Evolutionary conservation across 2,113 vertebrate genomes (phyloP).

Genomic region (Petrocephalus microphthalmus): DNA sequence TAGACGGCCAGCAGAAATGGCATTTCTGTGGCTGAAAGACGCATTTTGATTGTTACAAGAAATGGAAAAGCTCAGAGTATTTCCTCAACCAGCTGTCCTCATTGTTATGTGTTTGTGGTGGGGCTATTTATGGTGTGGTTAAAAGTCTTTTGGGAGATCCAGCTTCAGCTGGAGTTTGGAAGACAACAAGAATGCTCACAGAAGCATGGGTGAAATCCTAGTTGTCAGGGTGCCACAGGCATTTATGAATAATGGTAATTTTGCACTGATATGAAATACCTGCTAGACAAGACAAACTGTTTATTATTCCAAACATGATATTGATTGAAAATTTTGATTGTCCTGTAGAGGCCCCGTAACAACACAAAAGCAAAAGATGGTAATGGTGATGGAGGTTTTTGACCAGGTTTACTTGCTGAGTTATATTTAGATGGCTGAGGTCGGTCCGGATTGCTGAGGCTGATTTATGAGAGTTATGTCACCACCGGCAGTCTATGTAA

Average conservation of each 20-base stretch:
- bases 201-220: constrained; percentile 17
- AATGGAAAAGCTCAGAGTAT: too few species aligned
- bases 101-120: constrained; percentile 3
- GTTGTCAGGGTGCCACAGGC: constrained; percentile 25
- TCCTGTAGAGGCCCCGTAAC: neutral
- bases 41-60: neutral
- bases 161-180: neutral
- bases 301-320: constrained; percentile 11
- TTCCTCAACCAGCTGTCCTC: neutral
- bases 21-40: neutral
- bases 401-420: neutral
- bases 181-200: neutral
- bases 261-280: constrained; percentile 6
- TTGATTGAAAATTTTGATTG: constrained; percentile 4
- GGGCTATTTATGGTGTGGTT: constrained; percentile 10
- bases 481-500: neutral
- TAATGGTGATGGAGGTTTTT: neutral
- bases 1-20: constrained; percentile 37
- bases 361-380: neutral
- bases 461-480: neutral
- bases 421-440: neutral
- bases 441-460: neutral
- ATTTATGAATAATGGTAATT: constrained; percentile 37
- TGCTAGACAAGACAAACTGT: constrained; percentile 5
- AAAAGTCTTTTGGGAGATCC: constrained; percentile 5